Evolutionary conservation across 2,888 invertebrate species (phyloP), one percentile per base, ranked within the genome.

Genomic region (Meliscaeva auricollis): DNA sequence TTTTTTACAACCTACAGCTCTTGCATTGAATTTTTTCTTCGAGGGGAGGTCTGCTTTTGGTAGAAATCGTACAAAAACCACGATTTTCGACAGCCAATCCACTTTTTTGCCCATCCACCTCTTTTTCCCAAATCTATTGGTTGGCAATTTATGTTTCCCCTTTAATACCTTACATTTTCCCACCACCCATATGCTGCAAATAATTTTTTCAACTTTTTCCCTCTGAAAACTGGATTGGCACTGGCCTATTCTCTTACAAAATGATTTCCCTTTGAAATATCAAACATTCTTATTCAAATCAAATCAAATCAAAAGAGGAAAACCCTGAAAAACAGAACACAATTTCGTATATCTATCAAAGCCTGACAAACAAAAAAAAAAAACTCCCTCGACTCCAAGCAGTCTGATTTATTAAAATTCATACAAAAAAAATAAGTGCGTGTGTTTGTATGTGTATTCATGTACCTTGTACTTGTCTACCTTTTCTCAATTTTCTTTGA

Each of bases 251-350:
- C 38, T 38, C 38, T 13, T 9, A 35, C 35, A 35, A 35, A 38
- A 38, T 38, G 11, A 38, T 13, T 11, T 52, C 15, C 38, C 13
- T 50, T 22, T 5, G 15, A 20, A 35, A 32, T 56, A 35, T 6
- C 17, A 56, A 35, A 58, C 11, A 38, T 58, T 20, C 8, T 20
- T 9, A 35, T 58, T 38, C 20, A 35, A 58, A 58, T 58, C 35
- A 38, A 38, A 38, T 20, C 1, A 58, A 35, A n/a, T n/a, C n/a
- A n/a, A n/a, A n/a, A n/a, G n/a, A n/a, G n/a, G n/a, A 13, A 58
- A 20, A 54, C 54, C 30, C 15, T 30, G 4, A 15, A 13, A 38
- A 20, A 20, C 6, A 58, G 3, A 58, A 58, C 3, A 48, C 13
- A 38, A 58, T 9, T 32, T 32, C 17, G n/a, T 9, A 9, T 48